Base-by-base conservation (phyloP, 1,140 invertebrate species). In the Drosophila obscura region DNA sequence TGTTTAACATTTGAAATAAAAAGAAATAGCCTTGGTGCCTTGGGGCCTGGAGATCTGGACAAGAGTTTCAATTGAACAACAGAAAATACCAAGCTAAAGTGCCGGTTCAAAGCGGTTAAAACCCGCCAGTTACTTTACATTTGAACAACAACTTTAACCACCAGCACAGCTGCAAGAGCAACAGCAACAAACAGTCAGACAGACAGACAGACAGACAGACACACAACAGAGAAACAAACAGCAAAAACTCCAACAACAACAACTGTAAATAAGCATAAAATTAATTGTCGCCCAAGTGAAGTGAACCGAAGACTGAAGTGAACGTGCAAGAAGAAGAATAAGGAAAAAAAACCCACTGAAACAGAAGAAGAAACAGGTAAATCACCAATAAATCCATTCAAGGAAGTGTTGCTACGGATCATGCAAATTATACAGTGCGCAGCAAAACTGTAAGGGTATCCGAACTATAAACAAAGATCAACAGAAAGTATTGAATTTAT, bases 101-200 rank as follows among this genome's bases (percentile, higher is more conserved):
- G 53, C 48, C 55, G 72, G 80, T 64, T 79, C 39, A 55, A 83
- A 83, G 80, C 55, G 57, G 71, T 83, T 76, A 58, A 11, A 57
- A 4, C 68, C 80, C 65, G 62, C 56, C 48, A 53, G 28, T 50
- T 26, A 58, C 52, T 28, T 35, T 58, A 63, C 61, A 41, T 22
- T 24, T 35, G 11, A 56, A 41, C 13, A 50, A 39, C 45, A 22
- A 60, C 43, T 22, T 16, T 46, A 58, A 58, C 58, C 44, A 52
- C 11, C 35, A 39, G 1, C 24, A 68, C 15, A 50, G 41, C 41
- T 49, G 26, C 68, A 60, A 59, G 45, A 56, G 16, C 43, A 49
- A 41, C 48, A 71, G 55, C 41, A 56, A 28, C 16, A 39, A 39
- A 62, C 45, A 57, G 16, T 55, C 22, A 56, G 28, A 26, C 16